Base-by-base conservation (phyloP, 92 coral and sea anemone genomes). In the Epizoanthus scotinus region DNA sequence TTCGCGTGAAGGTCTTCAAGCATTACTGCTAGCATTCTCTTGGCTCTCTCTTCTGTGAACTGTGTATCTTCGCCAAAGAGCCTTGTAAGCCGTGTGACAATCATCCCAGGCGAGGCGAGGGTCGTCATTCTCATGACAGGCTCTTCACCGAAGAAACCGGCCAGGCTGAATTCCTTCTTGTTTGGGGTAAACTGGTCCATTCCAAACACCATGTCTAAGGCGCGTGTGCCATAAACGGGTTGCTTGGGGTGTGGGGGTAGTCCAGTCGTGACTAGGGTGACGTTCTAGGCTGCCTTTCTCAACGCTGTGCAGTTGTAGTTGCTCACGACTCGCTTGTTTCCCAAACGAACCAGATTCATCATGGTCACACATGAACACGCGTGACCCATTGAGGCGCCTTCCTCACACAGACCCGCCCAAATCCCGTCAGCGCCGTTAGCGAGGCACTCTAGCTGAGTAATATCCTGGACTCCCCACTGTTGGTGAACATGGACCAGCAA, bases 81-180 rank as follows among this genome's bases (percentile, higher is more conserved):
- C 8, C 49, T 78, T 47, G 59, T 54, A 26, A 88, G 88, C 64
- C 94, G 89, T 72, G 70, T 62, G 19, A 42, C 91, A 52, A 91
- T 59, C 94, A 91, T 91, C 15, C 57, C 54, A 8, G 85, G 74
- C 54, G 94, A 85, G 38, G 94, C 90, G 22, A 91, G 81, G 8
- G 94, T 88, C 13, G 90, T 73, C 84, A 91, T 88, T 55, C 94
- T 66, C 90, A 91, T 85, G 6, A 88, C 54, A 15, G 91, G 91
- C 52, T 91, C 54, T 70, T 91, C 83, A 17, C 91, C 94, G 58
- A 91, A 91, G 86, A 91, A 91, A n/a, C 67, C 75, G 29, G 94
- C 91, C 90, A 91, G 77, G 85, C 53, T 77, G 29, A 91, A 88
- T 0, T 85, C 87, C 67, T 89, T 92, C 81, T 89, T 86, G 86